Percentiles rank a stretch among this genome's conserved stretches.
Conservation (phyloP, 2,797 vertebrate genomes). For the Amblyraja radiata region DNA sequence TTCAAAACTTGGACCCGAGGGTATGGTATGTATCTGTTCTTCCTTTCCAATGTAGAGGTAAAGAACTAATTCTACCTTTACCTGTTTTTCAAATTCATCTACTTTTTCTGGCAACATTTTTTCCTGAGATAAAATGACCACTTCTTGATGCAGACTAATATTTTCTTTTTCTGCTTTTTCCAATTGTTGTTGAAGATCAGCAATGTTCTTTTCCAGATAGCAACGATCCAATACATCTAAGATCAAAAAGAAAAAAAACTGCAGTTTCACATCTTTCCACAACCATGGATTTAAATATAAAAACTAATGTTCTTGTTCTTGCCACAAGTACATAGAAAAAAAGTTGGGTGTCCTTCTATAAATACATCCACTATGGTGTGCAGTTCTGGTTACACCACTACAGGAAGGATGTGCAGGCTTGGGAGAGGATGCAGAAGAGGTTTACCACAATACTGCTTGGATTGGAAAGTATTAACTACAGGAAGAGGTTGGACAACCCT, state of each 20-base stretch:
- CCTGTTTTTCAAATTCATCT: constrained; percentile 46
- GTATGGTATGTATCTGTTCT: constrained; percentile 38
- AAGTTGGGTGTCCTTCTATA: neutral
- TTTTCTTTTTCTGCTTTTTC: constrained; percentile 58
- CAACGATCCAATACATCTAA: constrained; percentile 63
- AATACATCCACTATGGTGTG: neutral
- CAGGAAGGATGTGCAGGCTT: too few species aligned
- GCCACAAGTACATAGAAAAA: neutral
- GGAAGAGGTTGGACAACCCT: too few species aligned
- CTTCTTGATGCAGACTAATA: constrained; percentile 52
- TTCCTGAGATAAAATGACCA: constrained; percentile 51
- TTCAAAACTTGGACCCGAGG: constrained; percentile 41
- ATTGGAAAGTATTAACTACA: too few species aligned
- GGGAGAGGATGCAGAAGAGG: too few species aligned
- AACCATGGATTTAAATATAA: neutral
- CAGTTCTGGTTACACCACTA: too few species aligned
- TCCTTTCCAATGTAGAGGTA: constrained; percentile 47
- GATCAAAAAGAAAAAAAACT: constrained; percentile 30
- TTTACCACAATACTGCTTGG: too few species aligned
- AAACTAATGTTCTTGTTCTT: too few species aligned
- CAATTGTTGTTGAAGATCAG: constrained; percentile 60
- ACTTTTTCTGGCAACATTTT: constrained; percentile 47
- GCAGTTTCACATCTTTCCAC: neutral
- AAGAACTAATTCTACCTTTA: constrained; percentile 36
- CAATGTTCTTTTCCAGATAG: constrained; percentile 62